phyloP scores from a whole-genome alignment of 2,113 vertebrate species.

The Crypturellus undulatus region DNA sequence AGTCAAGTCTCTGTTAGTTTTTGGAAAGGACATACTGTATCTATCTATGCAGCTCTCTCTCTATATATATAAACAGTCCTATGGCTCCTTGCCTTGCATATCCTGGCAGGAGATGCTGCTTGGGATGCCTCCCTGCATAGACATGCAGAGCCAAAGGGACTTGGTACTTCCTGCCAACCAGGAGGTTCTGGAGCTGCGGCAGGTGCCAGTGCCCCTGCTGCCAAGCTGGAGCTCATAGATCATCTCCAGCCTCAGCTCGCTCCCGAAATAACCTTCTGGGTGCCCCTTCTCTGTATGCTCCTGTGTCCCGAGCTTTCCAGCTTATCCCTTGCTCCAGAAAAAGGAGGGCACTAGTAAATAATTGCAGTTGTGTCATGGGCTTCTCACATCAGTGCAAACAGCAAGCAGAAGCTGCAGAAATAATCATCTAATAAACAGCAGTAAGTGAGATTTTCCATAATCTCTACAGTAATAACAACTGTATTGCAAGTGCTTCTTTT shows the following conservation, averaged over 20 bases:
- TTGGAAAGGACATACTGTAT: not conserved
- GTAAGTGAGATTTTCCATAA: not conserved
- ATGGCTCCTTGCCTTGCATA: not conserved
- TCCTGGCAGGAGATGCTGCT: not conserved
- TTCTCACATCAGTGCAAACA: not conserved
- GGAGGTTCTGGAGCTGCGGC: not conserved
- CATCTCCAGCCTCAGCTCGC: not conserved
- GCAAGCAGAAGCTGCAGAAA: not conserved
- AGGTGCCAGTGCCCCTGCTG: not conserved
- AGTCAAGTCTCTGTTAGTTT: not conserved
- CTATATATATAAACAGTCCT: not conserved
- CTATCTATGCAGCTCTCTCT: too few species aligned
- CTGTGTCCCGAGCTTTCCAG: not conserved
- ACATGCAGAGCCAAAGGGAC: not conserved
- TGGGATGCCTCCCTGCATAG: rapidly evolving
- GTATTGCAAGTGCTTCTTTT: not conserved
- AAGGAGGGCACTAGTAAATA: not conserved
- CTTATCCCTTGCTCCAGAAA: not conserved
- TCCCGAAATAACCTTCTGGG: not conserved
- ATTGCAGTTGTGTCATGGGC: rapidly evolving
- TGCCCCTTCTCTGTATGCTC: not conserved
- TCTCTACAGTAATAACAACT: not conserved
- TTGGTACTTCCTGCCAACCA: rapidly evolving
- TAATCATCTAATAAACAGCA: not conserved
- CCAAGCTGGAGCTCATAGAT: not conserved